phyloP scores from a whole-genome alignment of 2,113 vertebrate species.

The Paradoxurus hermaphroditus region DNA sequence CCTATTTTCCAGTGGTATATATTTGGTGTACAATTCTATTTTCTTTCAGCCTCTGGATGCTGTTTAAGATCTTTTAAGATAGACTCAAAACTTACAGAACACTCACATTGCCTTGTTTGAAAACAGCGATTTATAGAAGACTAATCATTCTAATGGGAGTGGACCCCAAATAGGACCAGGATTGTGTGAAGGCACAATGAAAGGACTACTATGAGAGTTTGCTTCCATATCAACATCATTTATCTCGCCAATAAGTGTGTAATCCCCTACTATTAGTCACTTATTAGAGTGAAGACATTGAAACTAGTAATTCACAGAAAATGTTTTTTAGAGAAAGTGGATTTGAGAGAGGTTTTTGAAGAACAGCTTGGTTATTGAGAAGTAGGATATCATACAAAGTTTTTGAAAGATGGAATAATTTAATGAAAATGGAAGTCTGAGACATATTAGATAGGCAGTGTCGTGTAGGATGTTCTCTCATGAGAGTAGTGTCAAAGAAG shows the following conservation, averaged over 20 bases:
- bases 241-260: background rate
- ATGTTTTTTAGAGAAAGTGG: background rate
- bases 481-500: background rate
- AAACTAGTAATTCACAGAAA: background rate
- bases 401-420: background rate
- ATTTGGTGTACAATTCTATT: background rate
- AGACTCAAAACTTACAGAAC: background rate
- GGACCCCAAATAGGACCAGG: background rate
- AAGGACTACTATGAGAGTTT: background rate
- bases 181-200: background rate
- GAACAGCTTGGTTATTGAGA: background rate
- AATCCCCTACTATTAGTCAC: background rate
- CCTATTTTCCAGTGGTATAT: background rate
- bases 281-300: background rate
- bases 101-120: background rate
- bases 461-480: background rate
- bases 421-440: background rate
- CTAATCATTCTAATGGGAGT: background rate
- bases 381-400: background rate
- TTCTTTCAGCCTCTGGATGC: background rate
- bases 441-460: background rate
- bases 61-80: background rate
- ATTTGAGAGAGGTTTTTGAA: background rate
- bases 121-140: background rate
- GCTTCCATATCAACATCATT: background rate